A percentile compares a stretch with the other conserved stretches of the same genome.
These are phyloP conservation scores for Ophiodon elongatus DNA, from an alignment of 2,113 vertebrate species.

Conservation along the genomic window DNA sequence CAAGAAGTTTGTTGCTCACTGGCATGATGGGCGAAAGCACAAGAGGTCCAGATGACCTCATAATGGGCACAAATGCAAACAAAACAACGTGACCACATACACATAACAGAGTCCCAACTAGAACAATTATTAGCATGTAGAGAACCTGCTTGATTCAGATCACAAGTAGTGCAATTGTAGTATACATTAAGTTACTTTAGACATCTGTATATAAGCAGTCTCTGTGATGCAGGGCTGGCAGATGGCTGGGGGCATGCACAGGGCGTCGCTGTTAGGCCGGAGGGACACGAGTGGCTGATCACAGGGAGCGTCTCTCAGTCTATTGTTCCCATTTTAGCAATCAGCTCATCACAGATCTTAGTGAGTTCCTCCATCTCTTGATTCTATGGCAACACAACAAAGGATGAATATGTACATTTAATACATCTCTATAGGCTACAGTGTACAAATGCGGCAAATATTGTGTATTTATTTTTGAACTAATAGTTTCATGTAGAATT, in stretches of 20 bases:
- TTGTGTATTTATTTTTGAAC: background rate
- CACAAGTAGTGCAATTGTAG: constrained; percentile 61
- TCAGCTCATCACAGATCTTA: constrained; percentile 99
- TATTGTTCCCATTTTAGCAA: constrained; percentile 93
- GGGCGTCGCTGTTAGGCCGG: constrained; percentile 21
- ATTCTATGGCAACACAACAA: constrained; percentile 85
- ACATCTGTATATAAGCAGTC: constrained; percentile 53
- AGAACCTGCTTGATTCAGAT: constrained; percentile 41
- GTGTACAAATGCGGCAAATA: background rate
- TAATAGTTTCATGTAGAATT: background rate
- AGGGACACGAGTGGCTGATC: constrained; percentile 7
- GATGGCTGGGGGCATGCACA: constrained; percentile 57
- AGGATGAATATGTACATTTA: background rate
- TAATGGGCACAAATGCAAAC: constrained; percentile 40
- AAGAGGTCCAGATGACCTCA: constrained; percentile 29
- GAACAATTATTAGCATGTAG: constrained; percentile 30
- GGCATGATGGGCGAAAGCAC: constrained; percentile 33
- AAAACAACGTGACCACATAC: constrained; percentile 46
- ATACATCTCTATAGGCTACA: background rate
- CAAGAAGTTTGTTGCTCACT: constrained; percentile 45
- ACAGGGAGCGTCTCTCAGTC: constrained; percentile 81
- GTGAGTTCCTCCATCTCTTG: constrained; percentile 98
- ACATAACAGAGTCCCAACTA: constrained; percentile 15
- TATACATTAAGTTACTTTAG: constrained; percentile 50
- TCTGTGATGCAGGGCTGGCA: constrained; percentile 51